phyloP scores from a whole-genome alignment of 2,797 vertebrate species.

The Trachops cirrhosus region DNA sequence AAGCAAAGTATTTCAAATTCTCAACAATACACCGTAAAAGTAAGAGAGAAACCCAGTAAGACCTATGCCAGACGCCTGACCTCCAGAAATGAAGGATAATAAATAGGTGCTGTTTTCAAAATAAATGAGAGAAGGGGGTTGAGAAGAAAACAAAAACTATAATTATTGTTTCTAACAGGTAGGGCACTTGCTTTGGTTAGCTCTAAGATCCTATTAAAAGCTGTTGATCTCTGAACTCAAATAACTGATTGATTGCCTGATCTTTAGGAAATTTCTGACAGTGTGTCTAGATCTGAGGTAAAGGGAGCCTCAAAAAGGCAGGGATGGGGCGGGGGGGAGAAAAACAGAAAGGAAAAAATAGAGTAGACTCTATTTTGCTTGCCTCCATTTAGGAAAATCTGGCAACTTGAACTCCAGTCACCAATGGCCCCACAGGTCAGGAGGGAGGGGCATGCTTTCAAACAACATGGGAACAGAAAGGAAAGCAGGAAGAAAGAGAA shows the following conservation, averaged over 20 bases:
- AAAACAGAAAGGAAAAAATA: neutral
- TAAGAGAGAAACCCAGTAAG: constrained; percentile 25
- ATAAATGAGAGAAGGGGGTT: neutral
- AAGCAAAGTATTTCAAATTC: constrained; percentile 30
- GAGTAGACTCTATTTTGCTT: neutral
- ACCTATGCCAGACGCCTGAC: neutral
- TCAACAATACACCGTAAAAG: neutral
- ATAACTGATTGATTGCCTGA: neutral
- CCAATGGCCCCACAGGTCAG: neutral
- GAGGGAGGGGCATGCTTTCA: neutral
- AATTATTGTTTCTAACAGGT: neutral
- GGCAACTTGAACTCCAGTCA: constrained; percentile 6
- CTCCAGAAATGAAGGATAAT: neutral
- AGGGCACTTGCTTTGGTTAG: neutral
- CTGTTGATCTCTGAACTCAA: neutral
- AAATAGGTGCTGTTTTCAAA: neutral
- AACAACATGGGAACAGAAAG: constrained; percentile 1
- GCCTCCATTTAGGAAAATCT: constrained; percentile 31
- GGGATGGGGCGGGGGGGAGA: neutral
- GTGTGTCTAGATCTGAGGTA: neutral
- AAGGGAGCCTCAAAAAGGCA: neutral
- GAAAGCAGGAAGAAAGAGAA: constrained; percentile 49
- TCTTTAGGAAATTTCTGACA: constrained; percentile 35
- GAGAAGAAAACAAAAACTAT: neutral
- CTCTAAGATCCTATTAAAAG: neutral